These are phyloP conservation scores for Sorex maritimensis DNA, from an alignment of 2,797 vertebrate genomes.

Conservation along the genomic window DNA sequence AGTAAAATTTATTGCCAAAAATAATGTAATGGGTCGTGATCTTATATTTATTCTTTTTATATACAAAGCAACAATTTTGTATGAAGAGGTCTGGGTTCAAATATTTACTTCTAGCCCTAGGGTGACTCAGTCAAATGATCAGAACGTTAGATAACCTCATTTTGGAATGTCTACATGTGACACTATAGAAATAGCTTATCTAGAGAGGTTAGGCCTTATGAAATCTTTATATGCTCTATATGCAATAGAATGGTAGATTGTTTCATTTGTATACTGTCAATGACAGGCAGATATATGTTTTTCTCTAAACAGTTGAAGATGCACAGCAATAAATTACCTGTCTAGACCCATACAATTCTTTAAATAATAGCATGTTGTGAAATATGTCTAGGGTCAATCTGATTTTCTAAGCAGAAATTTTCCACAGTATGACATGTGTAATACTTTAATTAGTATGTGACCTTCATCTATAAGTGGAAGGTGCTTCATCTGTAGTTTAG, in stretches of 20 bases:
- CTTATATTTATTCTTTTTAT: conserved; percentile 10
- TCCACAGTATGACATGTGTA: background rate
- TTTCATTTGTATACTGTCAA: conserved; percentile 50
- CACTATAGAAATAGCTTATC: conserved; percentile 10
- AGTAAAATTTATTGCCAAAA: conserved; percentile 13
- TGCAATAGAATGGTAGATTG: conserved; percentile 1
- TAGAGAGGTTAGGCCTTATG: background rate
- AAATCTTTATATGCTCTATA: background rate
- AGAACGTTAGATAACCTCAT: background rate
- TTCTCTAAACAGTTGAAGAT: conserved; percentile 41
- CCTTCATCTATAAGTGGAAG: conserved; percentile 15
- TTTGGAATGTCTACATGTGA: conserved; percentile 15
- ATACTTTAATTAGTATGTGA: conserved; percentile 4
- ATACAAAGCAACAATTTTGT: conserved; percentile 8
- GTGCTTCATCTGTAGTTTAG: background rate
- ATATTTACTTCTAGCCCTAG: background rate
- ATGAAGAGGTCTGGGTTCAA: background rate
- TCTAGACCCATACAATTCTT: conserved; percentile 27
- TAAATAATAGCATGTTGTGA: conserved; percentile 50
- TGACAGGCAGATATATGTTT: conserved; percentile 30
- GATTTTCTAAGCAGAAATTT: conserved; percentile 25
- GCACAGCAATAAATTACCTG: conserved; percentile 18
- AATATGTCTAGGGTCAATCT: conserved; percentile 6
- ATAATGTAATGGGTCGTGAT: background rate
- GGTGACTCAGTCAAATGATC: background rate